Evolutionary conservation across 2,888 invertebrate species (phyloP), one percentile per base, ranked within the genome.

Genomic region (Erebia epiphron): DNA sequence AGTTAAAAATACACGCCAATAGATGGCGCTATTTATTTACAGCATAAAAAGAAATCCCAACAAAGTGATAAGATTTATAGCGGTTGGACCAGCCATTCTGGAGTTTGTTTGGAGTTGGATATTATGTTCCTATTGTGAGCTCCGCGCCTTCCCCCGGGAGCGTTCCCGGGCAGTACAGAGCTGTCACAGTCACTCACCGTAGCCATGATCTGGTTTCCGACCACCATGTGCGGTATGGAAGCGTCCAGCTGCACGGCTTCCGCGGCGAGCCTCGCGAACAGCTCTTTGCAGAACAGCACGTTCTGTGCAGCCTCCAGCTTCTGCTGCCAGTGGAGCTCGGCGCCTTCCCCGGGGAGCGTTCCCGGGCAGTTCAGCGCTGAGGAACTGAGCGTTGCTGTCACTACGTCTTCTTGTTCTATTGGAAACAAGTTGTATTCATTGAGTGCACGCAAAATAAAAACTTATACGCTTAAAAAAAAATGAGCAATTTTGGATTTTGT

Each of bases 271-370:
- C 99, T 97, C 75, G 98, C 97, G 84, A 99, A 99, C 49, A 99
- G 90, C 87, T 99, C 99, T 89, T 99, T 99, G 85, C 99, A 99
- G 90, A 99, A 99, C 21, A 99, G 93, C 41, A 99, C 98, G 87
- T 99, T 99, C 85, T 99, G 99, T 0, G 99, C 99, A 0, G 98
- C 98, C 85, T 99, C 99, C n/a, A 99, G 92, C 80, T 98, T 98
- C 83, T 98, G 97, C 80, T 99, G 98, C 99, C 99, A 99, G 82
- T 98, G 97, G 76, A 96, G 94, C 77, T 97, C 97, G 0, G 96
- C 95, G 0, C 92, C 93, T 7, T 92, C 94, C 0, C 95, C 95
- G 0, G 91, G 91, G 41, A 94, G 86, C 0, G 89, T 86, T 72
- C 96, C 96, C 0, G 97, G 96, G 60, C 96, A 96, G 77, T 84